Evolutionary conservation across 1,140 invertebrate genomes (phyloP).

Genomic region (Agrypnia vestita): DNA sequence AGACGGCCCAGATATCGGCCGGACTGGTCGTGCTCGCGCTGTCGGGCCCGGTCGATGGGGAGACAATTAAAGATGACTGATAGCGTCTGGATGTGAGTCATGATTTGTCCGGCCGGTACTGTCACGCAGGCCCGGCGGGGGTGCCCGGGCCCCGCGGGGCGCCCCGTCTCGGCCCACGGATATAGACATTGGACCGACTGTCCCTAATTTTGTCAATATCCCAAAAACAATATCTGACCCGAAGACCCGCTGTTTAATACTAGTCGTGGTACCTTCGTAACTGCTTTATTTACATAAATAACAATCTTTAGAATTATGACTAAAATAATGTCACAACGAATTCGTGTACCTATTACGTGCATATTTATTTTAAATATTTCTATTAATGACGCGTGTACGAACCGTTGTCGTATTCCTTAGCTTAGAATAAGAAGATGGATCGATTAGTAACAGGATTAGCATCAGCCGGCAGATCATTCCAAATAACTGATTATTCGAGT

Average conservation of each 20-base stretch:
- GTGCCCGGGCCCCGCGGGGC: conserved; percentile 12
- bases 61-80: conserved; percentile 41
- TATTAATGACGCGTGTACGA: no score
- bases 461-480: no score
- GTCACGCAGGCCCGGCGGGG: conserved; percentile 14
- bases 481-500: no score
- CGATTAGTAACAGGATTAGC: no score
- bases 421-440: no score
- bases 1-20: conserved; percentile 11
- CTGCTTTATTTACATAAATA: background rate
- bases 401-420: no score
- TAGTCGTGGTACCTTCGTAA: background rate
- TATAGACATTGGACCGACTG: conserved; percentile 54
- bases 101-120: conserved; percentile 53
- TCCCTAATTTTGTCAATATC: conserved; percentile 57
- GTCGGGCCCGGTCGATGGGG: background rate
- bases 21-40: background rate
- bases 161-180: conserved; percentile 44
- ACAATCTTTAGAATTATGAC: no score
- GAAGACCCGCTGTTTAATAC: conserved; percentile 30
- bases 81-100: conserved; percentile 51
- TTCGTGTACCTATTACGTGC: no score
- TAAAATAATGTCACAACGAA: no score
- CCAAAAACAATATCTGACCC: background rate
- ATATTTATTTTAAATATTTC: no score